These are phyloP conservation scores for Cydia pomonella DNA, from an alignment of 1,140 invertebrate genomes.

Conservation along the genomic window DNA sequence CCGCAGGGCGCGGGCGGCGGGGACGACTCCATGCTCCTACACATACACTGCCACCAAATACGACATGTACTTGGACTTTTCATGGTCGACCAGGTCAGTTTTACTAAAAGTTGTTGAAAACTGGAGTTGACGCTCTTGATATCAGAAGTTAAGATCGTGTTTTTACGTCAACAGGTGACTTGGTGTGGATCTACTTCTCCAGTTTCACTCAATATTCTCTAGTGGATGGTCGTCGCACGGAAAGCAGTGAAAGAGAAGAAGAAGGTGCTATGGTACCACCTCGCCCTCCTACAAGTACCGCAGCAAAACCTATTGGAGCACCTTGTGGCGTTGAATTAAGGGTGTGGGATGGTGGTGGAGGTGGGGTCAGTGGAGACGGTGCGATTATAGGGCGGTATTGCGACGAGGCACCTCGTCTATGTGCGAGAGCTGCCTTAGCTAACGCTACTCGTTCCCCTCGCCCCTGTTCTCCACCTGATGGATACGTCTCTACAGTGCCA, in stretches of 20 bases:
- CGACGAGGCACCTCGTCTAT: conserved; percentile 87
- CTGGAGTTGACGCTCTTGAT: not conserved
- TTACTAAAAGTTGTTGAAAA: not conserved
- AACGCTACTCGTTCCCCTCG: conserved; percentile 88
- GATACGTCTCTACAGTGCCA: conserved; percentile 86
- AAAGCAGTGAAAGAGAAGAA: conserved; percentile 64
- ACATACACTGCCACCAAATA: conserved; percentile 91
- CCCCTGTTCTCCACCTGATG: conserved; percentile 88
- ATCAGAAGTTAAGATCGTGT: not conserved
- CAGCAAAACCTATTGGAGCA: conserved; percentile 46
- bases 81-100: conserved; percentile 83
- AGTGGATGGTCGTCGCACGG: conserved; percentile 76
- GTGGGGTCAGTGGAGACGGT: conserved; percentile 59
- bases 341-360: conserved; percentile 83
- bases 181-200: conserved; percentile 93
- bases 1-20: conserved; percentile 59
- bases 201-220: conserved; percentile 89
- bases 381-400: conserved; percentile 84
- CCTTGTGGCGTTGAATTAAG: conserved; percentile 82
- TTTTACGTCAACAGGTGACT: conserved; percentile 80
- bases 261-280: conserved; percentile 42
- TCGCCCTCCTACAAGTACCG: conserved; percentile 37
- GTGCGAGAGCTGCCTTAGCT: conserved; percentile 89
- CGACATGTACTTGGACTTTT: conserved; percentile 93
- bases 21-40: conserved; percentile 87